Base-by-base conservation (phyloP, 2,113 vertebrate species). In the Pao palembangensis region DNA sequence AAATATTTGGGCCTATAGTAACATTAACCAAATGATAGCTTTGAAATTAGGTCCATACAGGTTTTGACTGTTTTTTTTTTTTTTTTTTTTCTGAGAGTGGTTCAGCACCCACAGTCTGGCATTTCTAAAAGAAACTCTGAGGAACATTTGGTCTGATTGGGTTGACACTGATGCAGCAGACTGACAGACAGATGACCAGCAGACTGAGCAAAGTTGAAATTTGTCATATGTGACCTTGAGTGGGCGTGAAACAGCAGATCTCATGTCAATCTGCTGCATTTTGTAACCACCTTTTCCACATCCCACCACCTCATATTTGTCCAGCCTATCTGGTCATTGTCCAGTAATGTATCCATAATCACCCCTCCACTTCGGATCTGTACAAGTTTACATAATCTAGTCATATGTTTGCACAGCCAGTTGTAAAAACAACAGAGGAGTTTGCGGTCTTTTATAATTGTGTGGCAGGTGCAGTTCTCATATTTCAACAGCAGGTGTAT, bases 131-230 rank as follows among this genome's bases (percentile, higher is more conserved):
- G 2, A 28, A 28, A 28, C 5, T 7, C 25, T 28, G 11, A 38
- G 34, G 34, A 38, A 38, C 34, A 10, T 12, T 25, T 44, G 63
- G 58, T 23, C 63, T 61, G 58, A 58, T 21, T 31, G 25, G 54
- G 59, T 44, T 34, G 19, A 56, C 23, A 0, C 34, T 23, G 8
- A 46, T 46, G 53, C 60, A 50, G 41, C n/a, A n/a, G 47, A 49
- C 21, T 23, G 21, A 23, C 21, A 23, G 21, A 49, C 38, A 66
- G 51, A 28, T 28, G 25, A 28, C 52, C 55, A 10, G 58, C 11
- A 28, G 43, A 62, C 51, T 21, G 55, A 41, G 38, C 51, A 70
- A 59, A 62, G 68, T 67, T 61, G 25, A 67, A 56, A 71, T 59
- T 41, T 58, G 53, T 75, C 58, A 56, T 64, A 10, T 58, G 58